Base-by-base conservation (phyloP, 2,888 invertebrate genomes). In the Meta bourneti region DNA sequence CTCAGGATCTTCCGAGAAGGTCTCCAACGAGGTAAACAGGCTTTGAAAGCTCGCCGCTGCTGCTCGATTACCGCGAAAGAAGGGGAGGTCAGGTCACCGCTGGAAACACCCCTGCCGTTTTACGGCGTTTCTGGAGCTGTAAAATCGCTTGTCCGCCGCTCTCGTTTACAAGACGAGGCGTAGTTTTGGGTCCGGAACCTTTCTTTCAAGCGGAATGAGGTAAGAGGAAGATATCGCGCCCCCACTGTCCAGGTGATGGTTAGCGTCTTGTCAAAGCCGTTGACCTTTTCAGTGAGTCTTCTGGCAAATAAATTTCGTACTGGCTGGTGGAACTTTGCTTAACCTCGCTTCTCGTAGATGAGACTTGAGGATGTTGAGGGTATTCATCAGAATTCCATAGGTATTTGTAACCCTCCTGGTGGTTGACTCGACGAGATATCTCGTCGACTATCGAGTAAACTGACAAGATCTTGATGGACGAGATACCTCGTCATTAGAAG, bases 1-100 rank as follows among this genome's bases (percentile, higher is more conserved):
- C 87, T 71, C 83, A 91, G 82, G 91, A 87, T 83, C 83, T 91
- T 91, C 87, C 75, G 11, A 74, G 90, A 91, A 86, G 80, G 51
- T 52, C 49, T 51, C 80, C 71, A 34, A 52, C 54, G 78, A 86
- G 86, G 90, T 86, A 91, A 91, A 91, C 86, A 91, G 90, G 90
- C 82, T 86, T 89, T 89, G 89, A 87, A 80, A 79, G 72, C 52
- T 74, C 61, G 80, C 74, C 85, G 80, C 78, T 48, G 70, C 78
- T 52, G 54, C 48, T 54, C 72, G 79, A 86, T 85, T 90, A 81
- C 85, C n/a, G 20, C 70, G 81, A 90, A 86, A 85, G 48, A 34
- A 51, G 81, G 70, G 72, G 51, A 82, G 91, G 87, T 87, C 91
- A 91, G 82, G 83, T 91, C 91, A 90, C 34, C 34, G 49, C 52